phyloP scores from a whole-genome alignment of 2,797 vertebrate species.

The Mormyrops attenuatus region DNA sequence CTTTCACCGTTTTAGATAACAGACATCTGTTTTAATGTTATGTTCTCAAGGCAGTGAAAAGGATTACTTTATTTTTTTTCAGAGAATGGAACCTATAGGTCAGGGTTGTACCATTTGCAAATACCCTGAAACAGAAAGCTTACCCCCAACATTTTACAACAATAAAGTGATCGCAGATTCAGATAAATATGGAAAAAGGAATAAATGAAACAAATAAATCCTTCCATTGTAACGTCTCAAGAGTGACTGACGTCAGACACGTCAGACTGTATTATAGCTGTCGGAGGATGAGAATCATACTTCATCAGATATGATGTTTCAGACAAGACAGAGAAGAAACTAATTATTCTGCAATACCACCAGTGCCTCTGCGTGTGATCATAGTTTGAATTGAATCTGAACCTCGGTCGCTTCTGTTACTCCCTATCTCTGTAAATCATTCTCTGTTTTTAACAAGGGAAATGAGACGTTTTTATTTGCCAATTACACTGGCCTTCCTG shows the following conservation, averaged over 20 bases:
- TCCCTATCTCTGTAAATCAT: conserved; percentile 15
- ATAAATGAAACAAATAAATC: neutral
- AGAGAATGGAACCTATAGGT: neutral
- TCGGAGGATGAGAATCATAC: neutral
- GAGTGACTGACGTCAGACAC: neutral
- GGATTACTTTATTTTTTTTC: neutral
- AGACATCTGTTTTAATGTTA: neutral
- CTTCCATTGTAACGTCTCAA: neutral
- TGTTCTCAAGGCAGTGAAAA: neutral
- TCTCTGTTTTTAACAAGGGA: conserved; percentile 4
- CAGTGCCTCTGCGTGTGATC: neutral
- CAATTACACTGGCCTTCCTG: conserved; percentile 12
- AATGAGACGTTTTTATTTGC: conserved; percentile 20
- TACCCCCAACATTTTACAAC: neutral
- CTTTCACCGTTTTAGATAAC: neutral
- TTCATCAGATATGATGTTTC: neutral
- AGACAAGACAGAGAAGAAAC: neutral
- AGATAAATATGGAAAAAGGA: neutral
- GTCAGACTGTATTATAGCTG: neutral
- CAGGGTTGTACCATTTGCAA: neutral
- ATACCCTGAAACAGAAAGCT: neutral
- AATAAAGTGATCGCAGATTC: neutral
- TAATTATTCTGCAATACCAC: neutral
- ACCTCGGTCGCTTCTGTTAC: neutral
- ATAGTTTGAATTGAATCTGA: neutral